Conservation (phyloP, 1,140 invertebrate genomes). For the Paramacrobiotus metropolitanus region DNA sequence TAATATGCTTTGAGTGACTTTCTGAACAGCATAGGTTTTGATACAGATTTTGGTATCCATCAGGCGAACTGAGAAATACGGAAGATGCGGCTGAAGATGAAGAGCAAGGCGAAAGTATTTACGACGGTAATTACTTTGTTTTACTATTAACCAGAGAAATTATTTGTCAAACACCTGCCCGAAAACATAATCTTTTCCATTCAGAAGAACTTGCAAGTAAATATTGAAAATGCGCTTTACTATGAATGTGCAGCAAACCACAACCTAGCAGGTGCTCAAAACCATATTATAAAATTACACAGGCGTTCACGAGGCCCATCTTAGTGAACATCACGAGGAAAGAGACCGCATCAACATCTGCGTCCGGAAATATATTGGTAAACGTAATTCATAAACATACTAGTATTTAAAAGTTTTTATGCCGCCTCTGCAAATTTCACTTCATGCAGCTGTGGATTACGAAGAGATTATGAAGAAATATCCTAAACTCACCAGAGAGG, state of each 20-base stretch:
- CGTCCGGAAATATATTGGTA: slow-evolving; percentile 1
- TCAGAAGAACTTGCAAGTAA: no score
- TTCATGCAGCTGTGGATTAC: slow-evolving; percentile 4
- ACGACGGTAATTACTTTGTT: not conserved
- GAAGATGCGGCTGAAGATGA: not conserved
- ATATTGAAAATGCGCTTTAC: no score
- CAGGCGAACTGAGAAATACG: not conserved
- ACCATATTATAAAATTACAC: no score
- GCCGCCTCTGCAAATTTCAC: no score
- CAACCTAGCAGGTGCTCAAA: no score
- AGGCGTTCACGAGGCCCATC: not conserved
- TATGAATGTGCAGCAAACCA: no score
- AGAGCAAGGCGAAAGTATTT: not conserved
- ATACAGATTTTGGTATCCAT: not conserved
- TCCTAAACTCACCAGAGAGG: not conserved
- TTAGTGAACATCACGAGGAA: slow-evolving; percentile 4
- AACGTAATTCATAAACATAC: no score
- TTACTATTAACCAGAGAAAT: no score
- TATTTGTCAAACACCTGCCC: no score
- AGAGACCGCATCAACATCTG: not conserved
- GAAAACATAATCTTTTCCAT: no score
- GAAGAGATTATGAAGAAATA: slow-evolving; percentile 2
- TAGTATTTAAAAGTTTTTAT: no score
- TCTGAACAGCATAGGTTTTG: not conserved
- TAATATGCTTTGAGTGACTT: not conserved